Percentiles rank a stretch among this genome's conserved stretches.
Conservation (phyloP, 2,888 invertebrate species). For the Drosophila neotestacea region DNA sequence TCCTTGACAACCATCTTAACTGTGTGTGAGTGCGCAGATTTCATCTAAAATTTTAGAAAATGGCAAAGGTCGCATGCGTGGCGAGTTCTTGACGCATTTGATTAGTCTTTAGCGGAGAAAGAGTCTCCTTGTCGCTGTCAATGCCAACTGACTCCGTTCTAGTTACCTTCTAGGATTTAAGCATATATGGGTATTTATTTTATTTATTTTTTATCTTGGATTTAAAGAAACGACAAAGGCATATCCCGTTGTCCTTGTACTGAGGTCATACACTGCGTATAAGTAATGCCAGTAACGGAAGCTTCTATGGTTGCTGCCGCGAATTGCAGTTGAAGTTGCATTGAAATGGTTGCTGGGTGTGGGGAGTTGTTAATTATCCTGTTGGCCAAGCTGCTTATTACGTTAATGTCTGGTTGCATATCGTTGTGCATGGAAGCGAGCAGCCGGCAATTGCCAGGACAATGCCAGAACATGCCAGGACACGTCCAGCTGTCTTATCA, state of each 20-base stretch:
- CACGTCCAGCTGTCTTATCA: constrained; percentile 59
- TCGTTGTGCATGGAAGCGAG: constrained; percentile 58
- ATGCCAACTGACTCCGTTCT: constrained; percentile 17
- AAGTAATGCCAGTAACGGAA: constrained; percentile 5
- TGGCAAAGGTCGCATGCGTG: constrained; percentile 62
- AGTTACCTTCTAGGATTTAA: constrained; percentile 33
- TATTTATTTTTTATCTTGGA: constrained; percentile 1
- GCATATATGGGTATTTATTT: constrained; percentile 28
- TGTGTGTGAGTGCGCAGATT: constrained; percentile 16
- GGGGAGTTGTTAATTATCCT: constrained; percentile 55
- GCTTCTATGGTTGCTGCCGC: neutral
- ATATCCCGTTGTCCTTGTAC: constrained; percentile 34
- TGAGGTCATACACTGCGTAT: constrained; percentile 57
- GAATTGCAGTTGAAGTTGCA: constrained; percentile 29
- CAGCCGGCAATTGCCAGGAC: constrained; percentile 66
- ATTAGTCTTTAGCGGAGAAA: constrained; percentile 47
- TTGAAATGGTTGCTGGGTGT: neutral
- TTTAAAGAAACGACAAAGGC: constrained; percentile 24
- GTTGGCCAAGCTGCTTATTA: constrained; percentile 66
- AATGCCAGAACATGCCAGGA: constrained; percentile 45
- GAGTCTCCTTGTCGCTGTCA: constrained; percentile 18
- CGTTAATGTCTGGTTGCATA: constrained; percentile 69
- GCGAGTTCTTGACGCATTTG: constrained; percentile 56
- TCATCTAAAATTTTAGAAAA: constrained; percentile 48
- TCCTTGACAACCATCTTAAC: constrained; percentile 11